Base-by-base conservation (phyloP, 1,140 invertebrate species). In the Holotrichia oblita region DNA sequence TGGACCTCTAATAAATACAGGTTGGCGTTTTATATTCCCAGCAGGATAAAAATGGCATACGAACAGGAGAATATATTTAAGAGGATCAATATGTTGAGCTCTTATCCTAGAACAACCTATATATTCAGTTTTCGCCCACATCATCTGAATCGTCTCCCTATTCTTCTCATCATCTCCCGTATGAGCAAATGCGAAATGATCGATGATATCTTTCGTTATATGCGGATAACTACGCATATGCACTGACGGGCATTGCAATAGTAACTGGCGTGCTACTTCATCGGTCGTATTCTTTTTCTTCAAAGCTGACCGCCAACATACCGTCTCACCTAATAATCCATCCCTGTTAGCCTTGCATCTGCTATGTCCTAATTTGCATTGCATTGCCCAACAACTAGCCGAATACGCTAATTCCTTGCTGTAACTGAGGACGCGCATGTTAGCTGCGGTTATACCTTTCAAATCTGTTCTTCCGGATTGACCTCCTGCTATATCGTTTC, bases 371-470 rank as follows among this genome's bases (percentile, higher is more conserved):
- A 74, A 9, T 6, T 20, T 10, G 14, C 73, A 74, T 17, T 74
- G 73, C 34, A 22, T 74, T 34, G 73, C 64, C 73, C 73, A 74
- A 42, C 73, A 74, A 12, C 17, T 42, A 20, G 73, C 34, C 9
- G 73, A n/a, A 20, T 74, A 41, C 2, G 17, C 40, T 20, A 74
- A 44, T 74, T 74, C 34, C 2, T 17, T 41, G 24, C 73, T 74
- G 17, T 74, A 74, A 41, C 73, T 74, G 0, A 74, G 14, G 40
- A 42, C 41, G 73, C 41, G 73, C 73, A 74, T 74, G 10, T 74
- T 42, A 0, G 73, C 34, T 0, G 73, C 73, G 6, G 40, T 27
- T 20, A 74, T 20, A 6, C 34, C 73, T 0, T 14, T 1, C 7
- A 74, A 9, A 6, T 40, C 40, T 0, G 12, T 0, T 8, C 73